Conservation (phyloP, 92 coral and sea anemone genomes). For the Zoanthus gigantus region DNA sequence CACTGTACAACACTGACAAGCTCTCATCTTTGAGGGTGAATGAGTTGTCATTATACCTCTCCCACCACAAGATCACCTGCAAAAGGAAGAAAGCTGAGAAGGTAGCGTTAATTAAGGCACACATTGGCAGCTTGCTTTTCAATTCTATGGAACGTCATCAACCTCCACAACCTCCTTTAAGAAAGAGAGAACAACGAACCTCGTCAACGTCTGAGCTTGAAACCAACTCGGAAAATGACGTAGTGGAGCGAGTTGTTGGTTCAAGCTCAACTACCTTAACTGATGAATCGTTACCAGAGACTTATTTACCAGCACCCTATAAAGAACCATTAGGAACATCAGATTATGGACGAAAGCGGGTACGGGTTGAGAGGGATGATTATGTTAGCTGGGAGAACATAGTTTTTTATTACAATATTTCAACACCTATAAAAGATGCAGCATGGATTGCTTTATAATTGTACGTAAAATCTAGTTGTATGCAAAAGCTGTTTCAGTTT, state of each 20-base stretch:
- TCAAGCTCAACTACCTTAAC: constrained; percentile 13
- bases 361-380: constrained; percentile 21
- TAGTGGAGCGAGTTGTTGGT: constrained; percentile 35
- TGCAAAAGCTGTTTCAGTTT: too few relatives aligned
- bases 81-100: constrained; percentile 40
- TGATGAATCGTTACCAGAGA: constrained; percentile 9
- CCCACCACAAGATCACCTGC: constrained; percentile 47
- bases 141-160: constrained; percentile 42
- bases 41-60: constrained; percentile 35
- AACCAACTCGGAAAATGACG: constrained; percentile 31
- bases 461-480: too few relatives aligned
- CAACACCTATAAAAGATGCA: too few relatives aligned
- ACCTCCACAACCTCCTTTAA: constrained; percentile 41
- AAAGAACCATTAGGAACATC: constrained; percentile 10
- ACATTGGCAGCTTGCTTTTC: constrained; percentile 47
- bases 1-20: constrained; percentile 33
- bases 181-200: constrained; percentile 31
- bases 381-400: constrained; percentile 27
- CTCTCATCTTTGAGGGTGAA: constrained; percentile 28
- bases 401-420: not conserved
- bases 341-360: constrained; percentile 8
- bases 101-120: constrained; percentile 20
- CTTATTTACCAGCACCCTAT: constrained; percentile 3
- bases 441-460: too few relatives aligned
- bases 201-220: constrained; percentile 21